Base-by-base conservation (phyloP, 2,113 vertebrate genomes). In the Thalassoma bifasciatum region DNA sequence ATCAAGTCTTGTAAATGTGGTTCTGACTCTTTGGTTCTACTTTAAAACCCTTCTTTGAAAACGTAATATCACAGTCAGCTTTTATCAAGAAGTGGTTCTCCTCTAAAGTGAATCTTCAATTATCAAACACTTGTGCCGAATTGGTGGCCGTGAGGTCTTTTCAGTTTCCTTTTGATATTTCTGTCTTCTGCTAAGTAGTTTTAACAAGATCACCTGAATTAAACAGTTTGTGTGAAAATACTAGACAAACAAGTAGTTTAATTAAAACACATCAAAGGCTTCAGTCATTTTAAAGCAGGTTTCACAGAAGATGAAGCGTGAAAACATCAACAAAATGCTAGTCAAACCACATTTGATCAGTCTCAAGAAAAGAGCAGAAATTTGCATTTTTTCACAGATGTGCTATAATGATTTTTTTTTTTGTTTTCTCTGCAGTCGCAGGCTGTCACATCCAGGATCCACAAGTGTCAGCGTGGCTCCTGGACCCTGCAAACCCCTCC, bases 391-490 rank as follows among this genome's bases (percentile, higher is more conserved):
- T 44, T 44, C 42, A 44, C 16, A 44, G 13, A 16, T 16, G 42
- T 44, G 14, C 13, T 44, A 14, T 17, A 3, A 14, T 44, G 1
- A 4, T 44, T 13, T 17, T 10, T 26, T 23, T 62, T 10, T 4
- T 16, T 8, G 76, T 11, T 59, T 14, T 84, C 49, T 86, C 9
- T 54, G 52, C 58, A 99, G 96, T 94, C 84, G 91, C 92, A 8
- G 82, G 77, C 24, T 94, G 92, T 81, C 76, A 88, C 0, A 81
- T 97, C 30, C 88, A 97, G 19, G 97, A 98, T 81, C 96, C 97
- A 24, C 94, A 95, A 86, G 94, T 97, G 76, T 95, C 96, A 12
- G 95, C 93, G 0, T 98, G 97, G 97, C 93, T 99, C 5, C 87
- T 98, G 82, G 95, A 98, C 75, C 96, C 96, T 23, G 84, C 89